A percentile compares a stretch with the other conserved stretches of the same genome.
phyloP scores from a whole-genome alignment of 2,797 vertebrate genomes.

The Mormyrops boulengeri region DNA sequence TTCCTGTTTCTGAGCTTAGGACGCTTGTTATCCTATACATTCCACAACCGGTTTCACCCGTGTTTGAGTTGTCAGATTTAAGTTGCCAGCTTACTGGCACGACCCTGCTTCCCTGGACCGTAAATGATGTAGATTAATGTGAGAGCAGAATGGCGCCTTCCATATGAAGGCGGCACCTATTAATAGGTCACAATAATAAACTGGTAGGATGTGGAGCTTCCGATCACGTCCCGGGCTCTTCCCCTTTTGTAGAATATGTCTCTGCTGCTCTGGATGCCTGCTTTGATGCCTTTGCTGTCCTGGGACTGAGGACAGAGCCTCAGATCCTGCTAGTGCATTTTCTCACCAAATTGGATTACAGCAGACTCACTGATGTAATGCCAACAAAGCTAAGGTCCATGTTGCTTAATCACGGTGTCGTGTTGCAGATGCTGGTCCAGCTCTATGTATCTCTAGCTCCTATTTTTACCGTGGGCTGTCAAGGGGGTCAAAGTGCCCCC shows the following conservation, averaged over 20 bases:
- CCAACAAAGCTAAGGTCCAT: neutral
- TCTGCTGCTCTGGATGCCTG: neutral
- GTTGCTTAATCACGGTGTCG: slow-evolving; percentile 1
- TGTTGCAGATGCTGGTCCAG: neutral
- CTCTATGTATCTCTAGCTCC: neutral
- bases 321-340: neutral
- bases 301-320: neutral
- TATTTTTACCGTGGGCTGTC: slow-evolving; percentile 8
- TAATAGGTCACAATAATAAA: slow-evolving; percentile 19
- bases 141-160: neutral
- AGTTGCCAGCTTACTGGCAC: neutral
- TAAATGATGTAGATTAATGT: neutral
- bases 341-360: neutral
- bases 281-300: neutral
- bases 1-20: neutral
- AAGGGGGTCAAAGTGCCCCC: neutral
- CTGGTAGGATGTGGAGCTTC: neutral
- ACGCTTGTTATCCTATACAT: neutral
- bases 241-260: neutral
- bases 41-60: neutral
- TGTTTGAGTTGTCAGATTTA: neutral
- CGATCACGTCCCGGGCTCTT: neutral
- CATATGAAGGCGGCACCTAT: slow-evolving; percentile 4
- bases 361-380: slow-evolving; percentile 4
- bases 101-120: neutral